Base-by-base conservation (phyloP, 2,888 invertebrate genomes). In the Drosophila mercatorum region DNA sequence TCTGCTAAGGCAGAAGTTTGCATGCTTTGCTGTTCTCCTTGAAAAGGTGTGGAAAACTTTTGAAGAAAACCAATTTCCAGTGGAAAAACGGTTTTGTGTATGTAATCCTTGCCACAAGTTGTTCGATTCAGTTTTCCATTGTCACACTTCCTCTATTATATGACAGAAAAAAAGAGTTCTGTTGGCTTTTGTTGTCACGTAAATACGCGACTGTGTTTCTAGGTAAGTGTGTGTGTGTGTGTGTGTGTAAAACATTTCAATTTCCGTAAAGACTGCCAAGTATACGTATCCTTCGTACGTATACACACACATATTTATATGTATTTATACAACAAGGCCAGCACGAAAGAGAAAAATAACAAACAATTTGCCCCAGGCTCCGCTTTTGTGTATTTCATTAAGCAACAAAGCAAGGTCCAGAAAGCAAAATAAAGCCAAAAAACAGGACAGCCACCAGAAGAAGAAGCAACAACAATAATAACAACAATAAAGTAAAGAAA, bases 171-270 rank as follows among this genome's bases (percentile, higher is more conserved):
- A 59, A 66, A 62, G 75, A 76, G 76, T 78, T 76, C 38, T 68
- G 57, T 68, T 72, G 63, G 62, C 74, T 77, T 83, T 88, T 85
- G 81, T 85, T 80, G 78, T 67, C 69, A 62, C 71, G 72, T 72
- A 81, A 88, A 81, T 83, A 80, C 73, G 11, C 43, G 41, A 26
- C 41, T 43, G 28, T 28, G 14, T 11, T 10, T 51, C 6, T 34
- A 11, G 36, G 26, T 34, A 17, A 36, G 10, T 17, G 5, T 17
- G 22, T 41, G 8, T 34, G 36, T 41, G 8, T 34, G 36, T 36
- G 36, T 36, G 10, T 74, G 62, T 78, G 66, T 69, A 62, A 68
- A 80, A 87, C 84, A 86, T 86, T 89, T 86, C 77, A 86, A 86
- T 86, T 89, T 86, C 89, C 87, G 81, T 59, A 71, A 73, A 71